These are phyloP conservation scores for Dolichomitus sp. DNA, from an alignment of 2,888 invertebrate genomes.

Conservation along the genomic window DNA sequence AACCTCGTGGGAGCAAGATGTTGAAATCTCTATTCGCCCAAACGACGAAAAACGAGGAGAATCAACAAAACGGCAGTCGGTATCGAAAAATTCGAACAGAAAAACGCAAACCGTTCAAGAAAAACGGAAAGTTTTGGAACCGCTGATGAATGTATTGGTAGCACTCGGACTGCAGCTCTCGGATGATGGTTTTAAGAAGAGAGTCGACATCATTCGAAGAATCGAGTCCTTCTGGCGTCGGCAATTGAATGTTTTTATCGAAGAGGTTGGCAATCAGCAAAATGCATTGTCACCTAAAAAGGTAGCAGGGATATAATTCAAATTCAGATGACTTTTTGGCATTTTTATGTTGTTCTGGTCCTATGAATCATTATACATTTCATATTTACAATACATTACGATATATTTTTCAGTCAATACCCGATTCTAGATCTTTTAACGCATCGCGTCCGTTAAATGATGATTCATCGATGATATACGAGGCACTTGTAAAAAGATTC, in stretches of 20 bases:
- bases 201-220: background rate
- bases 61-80: background rate
- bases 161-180: background rate
- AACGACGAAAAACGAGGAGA: slow-evolving; percentile 3
- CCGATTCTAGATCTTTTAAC: no score
- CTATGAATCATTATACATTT: no score
- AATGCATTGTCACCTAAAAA: background rate
- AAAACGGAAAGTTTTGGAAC: slow-evolving; percentile 4
- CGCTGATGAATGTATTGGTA: background rate
- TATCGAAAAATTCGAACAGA: background rate
- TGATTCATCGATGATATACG: no score
- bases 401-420: no score
- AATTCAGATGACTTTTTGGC: background rate
- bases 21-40: background rate
- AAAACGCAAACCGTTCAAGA: background rate
- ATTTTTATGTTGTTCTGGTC: background rate
- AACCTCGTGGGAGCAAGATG: background rate
- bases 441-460: no score
- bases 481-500: no score
- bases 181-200: background rate
- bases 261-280: background rate
- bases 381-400: no score
- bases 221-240: slow-evolving; percentile 3
- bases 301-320: background rate
- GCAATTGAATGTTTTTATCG: background rate